Base-by-base conservation (phyloP, 2,888 invertebrate genomes). In the Heliconius aoede region DNA sequence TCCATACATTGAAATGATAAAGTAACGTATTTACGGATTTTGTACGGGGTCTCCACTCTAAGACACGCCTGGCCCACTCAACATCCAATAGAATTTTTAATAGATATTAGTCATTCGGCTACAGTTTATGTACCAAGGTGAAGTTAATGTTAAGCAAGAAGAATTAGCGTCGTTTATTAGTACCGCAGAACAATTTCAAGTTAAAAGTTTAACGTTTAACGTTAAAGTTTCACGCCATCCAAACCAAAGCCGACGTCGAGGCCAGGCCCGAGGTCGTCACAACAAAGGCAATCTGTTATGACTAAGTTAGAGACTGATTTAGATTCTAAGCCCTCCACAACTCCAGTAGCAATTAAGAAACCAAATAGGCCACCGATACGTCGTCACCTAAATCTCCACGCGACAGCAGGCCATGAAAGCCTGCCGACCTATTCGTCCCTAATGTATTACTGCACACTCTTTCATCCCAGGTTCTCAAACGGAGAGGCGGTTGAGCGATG, bases 121-220 rank as follows among this genome's bases (percentile, higher is more conserved):
- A 91, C 96, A 96, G 88, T 96, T 96, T 91, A 96, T 96, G 96
- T 96, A 96, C 86, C 96, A 96, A 90, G 96, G 96, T 81, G 96
- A 96, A 92, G 96, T 96, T 85, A 96, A 96, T 94, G 96, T 96
- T 85, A 96, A 96, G 90, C 96, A 96, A 92, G 96, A 96, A 91
- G 96, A 96, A 81, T 95, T 96, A 90, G 96, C 96, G 85, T 95
- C 96, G 84, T 96, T 96, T 93, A 96, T 96, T 88, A 96, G 96
- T 93, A 96, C 96, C 87, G 96, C 96, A 88, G 96, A 96, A 94
- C 96, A 96, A 85, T 93, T 96, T 88, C 96, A 96, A 95, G 96
- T 96, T 81, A 96, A 96, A 94, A 96, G 96, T 91, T 91, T 96
- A 88, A 96, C 96, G n/a, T n/a, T n/a, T n/a, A n/a, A n/a, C 93